Evolutionary conservation across 2,888 invertebrate species (phyloP).

Genomic region (Ceramica pisi): DNA sequence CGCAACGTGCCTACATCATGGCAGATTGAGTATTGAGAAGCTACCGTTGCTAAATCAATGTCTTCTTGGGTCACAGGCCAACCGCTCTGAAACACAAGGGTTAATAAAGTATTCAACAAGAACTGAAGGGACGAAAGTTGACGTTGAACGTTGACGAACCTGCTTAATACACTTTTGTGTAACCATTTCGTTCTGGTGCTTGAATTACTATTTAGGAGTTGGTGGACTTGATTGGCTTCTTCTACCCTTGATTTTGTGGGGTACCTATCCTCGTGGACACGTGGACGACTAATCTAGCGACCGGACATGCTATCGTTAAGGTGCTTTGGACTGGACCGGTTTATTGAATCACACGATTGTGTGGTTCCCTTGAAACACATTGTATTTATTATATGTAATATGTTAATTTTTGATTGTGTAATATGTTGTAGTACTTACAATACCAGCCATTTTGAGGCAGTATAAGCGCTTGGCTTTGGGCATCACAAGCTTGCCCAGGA

Average conservation of each 20-base stretch:
- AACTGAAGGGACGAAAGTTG: neutral
- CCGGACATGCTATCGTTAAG: neutral
- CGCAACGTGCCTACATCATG: slow-evolving; percentile 70
- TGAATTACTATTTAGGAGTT: neutral
- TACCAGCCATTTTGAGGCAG: slow-evolving; percentile 79
- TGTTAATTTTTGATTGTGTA: too few species aligned
- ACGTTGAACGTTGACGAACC: too few species aligned
- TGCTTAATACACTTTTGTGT: neutral
- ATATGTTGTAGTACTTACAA: slow-evolving; percentile 65
- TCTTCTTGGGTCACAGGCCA: slow-evolving; percentile 63
- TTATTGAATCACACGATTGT: too few species aligned
- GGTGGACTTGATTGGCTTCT: neutral
- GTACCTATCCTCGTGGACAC: neutral
- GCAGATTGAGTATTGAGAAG: slow-evolving; percentile 74
- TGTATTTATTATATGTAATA: too few species aligned
- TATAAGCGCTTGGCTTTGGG: slow-evolving; percentile 78
- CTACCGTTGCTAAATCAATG: slow-evolving; percentile 49
- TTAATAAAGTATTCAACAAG: neutral
- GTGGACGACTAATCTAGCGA: neutral
- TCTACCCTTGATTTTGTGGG: neutral
- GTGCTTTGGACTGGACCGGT: too few species aligned
- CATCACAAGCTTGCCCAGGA: slow-evolving; percentile 75
- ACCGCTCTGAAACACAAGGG: slow-evolving; percentile 77
- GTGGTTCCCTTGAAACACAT: too few species aligned
- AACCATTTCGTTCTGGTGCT: neutral